These are phyloP conservation scores for Agapornis roseicollis DNA, from an alignment of 2,113 vertebrate species.

Conservation along the genomic window DNA sequence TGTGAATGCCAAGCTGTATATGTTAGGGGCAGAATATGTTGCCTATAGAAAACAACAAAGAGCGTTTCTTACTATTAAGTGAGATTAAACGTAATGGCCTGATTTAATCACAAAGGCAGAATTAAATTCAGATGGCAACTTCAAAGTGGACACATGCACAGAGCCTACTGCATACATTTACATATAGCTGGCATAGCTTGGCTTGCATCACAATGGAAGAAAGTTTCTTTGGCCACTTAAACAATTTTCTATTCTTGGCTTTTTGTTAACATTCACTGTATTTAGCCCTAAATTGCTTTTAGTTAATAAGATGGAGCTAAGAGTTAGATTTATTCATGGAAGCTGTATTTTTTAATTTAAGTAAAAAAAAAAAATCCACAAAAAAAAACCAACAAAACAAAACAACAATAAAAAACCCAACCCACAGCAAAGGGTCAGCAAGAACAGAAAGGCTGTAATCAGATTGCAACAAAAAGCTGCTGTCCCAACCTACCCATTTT, in stretches of 20 bases:
- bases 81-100: slow-evolving; percentile 87
- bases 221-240: slow-evolving; percentile 83
- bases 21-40: slow-evolving; percentile 84
- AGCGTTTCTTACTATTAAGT: slow-evolving; percentile 84
- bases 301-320: slow-evolving; percentile 66
- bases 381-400: not conserved
- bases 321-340: slow-evolving; percentile 77
- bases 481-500: not conserved
- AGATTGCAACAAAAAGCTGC: slow-evolving; percentile 19
- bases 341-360: slow-evolving; percentile 71
- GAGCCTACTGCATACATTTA: slow-evolving; percentile 80
- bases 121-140: slow-evolving; percentile 86
- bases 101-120: slow-evolving; percentile 85
- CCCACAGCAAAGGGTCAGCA: slow-evolving; percentile 34
- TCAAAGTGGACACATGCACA: slow-evolving; percentile 82
- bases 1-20: slow-evolving; percentile 85
- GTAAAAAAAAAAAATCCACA: not conserved
- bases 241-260: slow-evolving; percentile 81
- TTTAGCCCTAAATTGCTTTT: slow-evolving; percentile 74
- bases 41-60: slow-evolving; percentile 86
- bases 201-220: slow-evolving; percentile 74
- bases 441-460: slow-evolving; percentile 54
- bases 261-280: slow-evolving; percentile 75
- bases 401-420: not conserved
- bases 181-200: slow-evolving; percentile 85